These are phyloP conservation scores for Drosophila bocqueti DNA, from an alignment of 1,140 invertebrate species.

Conservation along the genomic window DNA sequence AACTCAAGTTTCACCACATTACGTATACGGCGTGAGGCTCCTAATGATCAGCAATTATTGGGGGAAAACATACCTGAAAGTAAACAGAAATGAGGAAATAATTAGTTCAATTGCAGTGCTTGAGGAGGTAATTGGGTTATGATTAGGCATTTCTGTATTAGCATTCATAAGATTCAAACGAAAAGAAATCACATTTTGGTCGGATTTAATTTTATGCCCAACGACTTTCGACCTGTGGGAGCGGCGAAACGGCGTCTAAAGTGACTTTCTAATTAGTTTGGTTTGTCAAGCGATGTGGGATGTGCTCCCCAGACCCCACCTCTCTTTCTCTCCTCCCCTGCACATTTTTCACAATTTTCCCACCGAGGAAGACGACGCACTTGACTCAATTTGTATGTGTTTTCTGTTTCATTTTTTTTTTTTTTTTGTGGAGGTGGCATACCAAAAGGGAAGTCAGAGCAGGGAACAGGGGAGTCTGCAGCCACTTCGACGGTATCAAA, in stretches of 20 bases:
- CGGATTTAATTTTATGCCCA: slow-evolving; percentile 75
- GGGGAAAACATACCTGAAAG: slow-evolving; percentile 22
- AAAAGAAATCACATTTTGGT: slow-evolving; percentile 25
- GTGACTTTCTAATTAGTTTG: slow-evolving; percentile 83
- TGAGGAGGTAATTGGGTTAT: slow-evolving; percentile 24
- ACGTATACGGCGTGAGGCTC: slow-evolving; percentile 40
- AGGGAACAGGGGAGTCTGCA: slow-evolving; percentile 29
- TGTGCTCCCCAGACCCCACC: slow-evolving; percentile 12
- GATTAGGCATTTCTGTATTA: slow-evolving; percentile 36
- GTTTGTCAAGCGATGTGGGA: slow-evolving; percentile 64
- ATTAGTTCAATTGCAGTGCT: slow-evolving; percentile 33
- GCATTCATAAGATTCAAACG: slow-evolving; percentile 39
- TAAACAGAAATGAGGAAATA: slow-evolving; percentile 9
- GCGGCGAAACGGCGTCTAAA: slow-evolving; percentile 55
- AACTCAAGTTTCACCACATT: slow-evolving; percentile 29
- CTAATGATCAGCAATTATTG: slow-evolving; percentile 9
- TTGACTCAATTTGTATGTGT: slow-evolving; percentile 71
- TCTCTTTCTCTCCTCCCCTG: not conserved
- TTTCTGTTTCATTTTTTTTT: slow-evolving; percentile 16
- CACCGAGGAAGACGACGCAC: slow-evolving; percentile 61
- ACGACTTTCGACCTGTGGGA: slow-evolving; percentile 66
- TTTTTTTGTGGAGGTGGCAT: slow-evolving; percentile 7
- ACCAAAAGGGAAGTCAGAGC: slow-evolving; percentile 32
- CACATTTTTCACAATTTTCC: slow-evolving; percentile 5
- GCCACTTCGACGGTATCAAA: slow-evolving; percentile 69